These are phyloP conservation scores for Micropoecilia bifurca DNA, from an alignment of 2,797 vertebrate genomes.

Conservation along the genomic window DNA sequence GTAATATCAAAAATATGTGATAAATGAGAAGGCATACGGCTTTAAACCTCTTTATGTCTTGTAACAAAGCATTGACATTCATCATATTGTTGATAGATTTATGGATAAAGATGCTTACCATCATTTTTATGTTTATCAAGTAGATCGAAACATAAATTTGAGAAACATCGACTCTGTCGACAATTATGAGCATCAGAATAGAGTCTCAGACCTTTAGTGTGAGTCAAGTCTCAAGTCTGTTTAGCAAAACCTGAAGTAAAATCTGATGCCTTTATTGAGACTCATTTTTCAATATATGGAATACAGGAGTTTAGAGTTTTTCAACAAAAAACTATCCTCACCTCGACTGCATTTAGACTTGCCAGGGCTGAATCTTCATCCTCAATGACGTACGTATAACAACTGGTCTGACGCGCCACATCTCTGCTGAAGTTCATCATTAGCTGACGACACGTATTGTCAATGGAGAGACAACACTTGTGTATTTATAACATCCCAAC, in stretches of 20 bases:
- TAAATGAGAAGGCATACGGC: neutral
- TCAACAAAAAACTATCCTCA: constrained; percentile 24
- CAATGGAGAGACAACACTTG: neutral
- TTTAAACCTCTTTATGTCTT: neutral
- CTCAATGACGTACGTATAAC: constrained; percentile 79
- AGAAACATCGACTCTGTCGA: neutral
- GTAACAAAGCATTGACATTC: neutral
- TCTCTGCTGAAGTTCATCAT: constrained; percentile 75
- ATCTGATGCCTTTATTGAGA: neutral
- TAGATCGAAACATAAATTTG: neutral
- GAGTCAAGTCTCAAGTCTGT: neutral
- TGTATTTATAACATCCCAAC: neutral
- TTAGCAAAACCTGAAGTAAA: neutral
- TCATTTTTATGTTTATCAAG: neutral
- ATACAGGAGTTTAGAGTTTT: neutral
- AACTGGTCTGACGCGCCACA: constrained; percentile 65
- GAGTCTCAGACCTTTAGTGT: neutral
- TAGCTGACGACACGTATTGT: constrained; percentile 15
- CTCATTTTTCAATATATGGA: neutral
- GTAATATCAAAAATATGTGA: neutral
- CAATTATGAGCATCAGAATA: neutral
- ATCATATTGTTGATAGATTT: neutral
- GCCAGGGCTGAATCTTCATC: constrained; percentile 68
- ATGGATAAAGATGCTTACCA: neutral
- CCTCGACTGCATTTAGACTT: constrained; percentile 70